These are phyloP conservation scores for Podarcis siculus DNA, from an alignment of 2,797 vertebrate genomes.

Conservation along the genomic window DNA sequence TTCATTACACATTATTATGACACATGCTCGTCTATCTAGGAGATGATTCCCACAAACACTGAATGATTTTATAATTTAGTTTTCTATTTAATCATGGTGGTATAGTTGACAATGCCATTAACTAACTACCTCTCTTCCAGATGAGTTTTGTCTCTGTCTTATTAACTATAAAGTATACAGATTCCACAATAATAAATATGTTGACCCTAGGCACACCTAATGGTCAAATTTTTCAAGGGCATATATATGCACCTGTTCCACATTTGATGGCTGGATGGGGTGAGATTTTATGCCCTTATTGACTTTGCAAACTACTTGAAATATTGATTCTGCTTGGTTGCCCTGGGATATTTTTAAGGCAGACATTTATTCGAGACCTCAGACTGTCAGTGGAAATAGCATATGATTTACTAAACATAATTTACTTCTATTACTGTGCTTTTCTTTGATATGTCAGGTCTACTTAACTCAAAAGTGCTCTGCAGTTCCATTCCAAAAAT, in stretches of 20 bases:
- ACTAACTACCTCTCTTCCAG: background rate
- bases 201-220: slow-evolving; percentile 5
- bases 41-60: background rate
- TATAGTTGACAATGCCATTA: background rate
- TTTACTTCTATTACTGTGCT: background rate
- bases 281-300: background rate
- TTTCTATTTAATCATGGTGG: background rate
- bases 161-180: background rate
- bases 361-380: background rate
- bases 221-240: slow-evolving; percentile 1
- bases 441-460: slow-evolving; percentile 13
- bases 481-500: background rate
- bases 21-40: background rate
- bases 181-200: background rate
- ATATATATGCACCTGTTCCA: slow-evolving; percentile 1
- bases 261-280: background rate
- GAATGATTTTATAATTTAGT: background rate
- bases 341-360: slow-evolving; percentile 22
- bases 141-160: background rate
- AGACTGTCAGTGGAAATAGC: background rate
- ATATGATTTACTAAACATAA: slow-evolving; percentile 28
- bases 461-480: slow-evolving; percentile 26
- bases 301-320: slow-evolving; percentile 17
- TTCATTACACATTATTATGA: background rate
- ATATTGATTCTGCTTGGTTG: slow-evolving; percentile 27